Percentiles rank a stretch among this genome's conserved stretches.
Conservation (phyloP, 2,113 vertebrate genomes). For the Condylura cristata region DNA sequence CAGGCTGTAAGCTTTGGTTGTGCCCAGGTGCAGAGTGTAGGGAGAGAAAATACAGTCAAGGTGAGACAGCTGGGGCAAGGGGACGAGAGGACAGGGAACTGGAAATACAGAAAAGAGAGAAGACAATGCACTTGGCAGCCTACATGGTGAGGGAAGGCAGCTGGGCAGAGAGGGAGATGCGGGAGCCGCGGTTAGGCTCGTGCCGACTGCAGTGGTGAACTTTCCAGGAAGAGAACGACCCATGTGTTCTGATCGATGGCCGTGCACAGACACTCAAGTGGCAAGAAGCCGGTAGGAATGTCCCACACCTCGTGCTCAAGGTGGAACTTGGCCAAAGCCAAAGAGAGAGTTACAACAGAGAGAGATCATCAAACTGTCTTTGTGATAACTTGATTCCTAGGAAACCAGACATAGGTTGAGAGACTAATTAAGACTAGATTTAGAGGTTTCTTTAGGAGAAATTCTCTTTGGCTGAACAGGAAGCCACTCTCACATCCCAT, state of each 20-base stretch:
- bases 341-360: not conserved
- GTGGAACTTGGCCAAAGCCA: not conserved
- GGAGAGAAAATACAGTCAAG: not conserved
- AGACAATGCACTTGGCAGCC: not conserved
- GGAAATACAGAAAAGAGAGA: not conserved
- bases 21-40: accelerated
- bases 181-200: no score
- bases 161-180: not conserved
- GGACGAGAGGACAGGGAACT: not conserved
- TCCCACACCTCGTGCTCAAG: not conserved
- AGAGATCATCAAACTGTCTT: not conserved
- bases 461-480: no score
- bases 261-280: not conserved
- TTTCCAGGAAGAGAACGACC: not conserved
- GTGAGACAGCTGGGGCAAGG: not conserved
- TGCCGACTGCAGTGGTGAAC: not conserved
- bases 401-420: not conserved
- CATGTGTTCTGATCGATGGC: not conserved
- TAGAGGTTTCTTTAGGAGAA: no score
- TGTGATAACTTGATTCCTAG: not conserved
- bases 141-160: not conserved
- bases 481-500: no score
- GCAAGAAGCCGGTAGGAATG: not conserved
- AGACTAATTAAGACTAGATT: no score
- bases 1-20: not conserved